Evolutionary conservation across 2,888 invertebrate species (phyloP).

Genomic region (Sicus ferrugineus): DNA sequence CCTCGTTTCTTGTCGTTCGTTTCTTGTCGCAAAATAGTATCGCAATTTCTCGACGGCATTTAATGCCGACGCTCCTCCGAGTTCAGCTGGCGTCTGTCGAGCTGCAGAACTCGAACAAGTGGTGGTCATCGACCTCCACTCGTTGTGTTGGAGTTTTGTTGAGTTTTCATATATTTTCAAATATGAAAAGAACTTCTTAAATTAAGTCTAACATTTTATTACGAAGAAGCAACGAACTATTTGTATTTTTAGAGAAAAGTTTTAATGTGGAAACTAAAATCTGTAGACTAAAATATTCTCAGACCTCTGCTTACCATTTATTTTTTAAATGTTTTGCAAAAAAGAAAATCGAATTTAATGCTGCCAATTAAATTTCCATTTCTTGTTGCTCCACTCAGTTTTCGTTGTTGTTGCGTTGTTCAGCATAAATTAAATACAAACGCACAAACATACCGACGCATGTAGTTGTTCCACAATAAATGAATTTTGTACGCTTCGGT

Average conservation of each 20-base stretch:
- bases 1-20: not conserved
- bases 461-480: not conserved
- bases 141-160: too few species aligned
- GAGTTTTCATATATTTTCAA: too few species aligned
- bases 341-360: not conserved
- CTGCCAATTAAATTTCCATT: conserved; percentile 19
- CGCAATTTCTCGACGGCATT: not conserved
- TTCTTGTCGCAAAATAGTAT: conserved; percentile 9
- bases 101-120: conserved; percentile 8
- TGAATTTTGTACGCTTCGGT: not conserved
- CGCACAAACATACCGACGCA: not conserved
- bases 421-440: not conserved
- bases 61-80: not conserved
- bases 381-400: not conserved
- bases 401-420: not conserved
- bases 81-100: not conserved
- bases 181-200: too few species aligned
- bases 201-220: too few species aligned
- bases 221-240: too few species aligned
- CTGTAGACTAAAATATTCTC: not conserved
- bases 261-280: not conserved
- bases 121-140: conserved; percentile 19
- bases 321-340: not conserved
- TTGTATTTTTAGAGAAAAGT: not conserved
- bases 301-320: not conserved